Evolutionary conservation across 2,113 vertebrate species (phyloP).

Genomic region (Protobothrops mucrosquamatus): DNA sequence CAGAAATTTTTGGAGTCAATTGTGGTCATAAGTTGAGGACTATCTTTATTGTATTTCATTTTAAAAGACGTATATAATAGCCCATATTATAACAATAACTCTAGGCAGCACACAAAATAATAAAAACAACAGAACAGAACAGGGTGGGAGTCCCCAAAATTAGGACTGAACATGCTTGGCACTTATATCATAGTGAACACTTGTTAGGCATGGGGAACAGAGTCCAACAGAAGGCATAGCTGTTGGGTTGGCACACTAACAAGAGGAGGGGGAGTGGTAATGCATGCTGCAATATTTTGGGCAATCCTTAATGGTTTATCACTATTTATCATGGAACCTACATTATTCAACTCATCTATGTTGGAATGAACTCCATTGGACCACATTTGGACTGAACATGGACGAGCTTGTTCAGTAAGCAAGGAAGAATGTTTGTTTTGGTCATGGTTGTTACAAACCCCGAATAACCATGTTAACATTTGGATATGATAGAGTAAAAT

Average conservation of each 20-base stretch:
- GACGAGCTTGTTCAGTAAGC: not conserved
- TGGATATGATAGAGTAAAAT: not conserved
- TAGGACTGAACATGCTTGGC: not conserved
- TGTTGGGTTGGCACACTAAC: not conserved
- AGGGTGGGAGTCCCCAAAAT: not conserved
- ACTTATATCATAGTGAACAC: not conserved
- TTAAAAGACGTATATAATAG: not conserved
- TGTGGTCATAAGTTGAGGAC: too few relatives aligned
- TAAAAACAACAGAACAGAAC: not conserved
- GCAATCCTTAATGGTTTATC: not conserved
- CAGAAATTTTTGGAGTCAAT: too few relatives aligned
- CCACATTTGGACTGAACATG: not conserved
- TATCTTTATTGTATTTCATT: not conserved
- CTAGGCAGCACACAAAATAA: not conserved
- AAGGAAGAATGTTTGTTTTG: not conserved
- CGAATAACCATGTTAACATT: not conserved
- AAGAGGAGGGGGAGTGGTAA: too few relatives aligned
- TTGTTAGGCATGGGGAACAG: not conserved
- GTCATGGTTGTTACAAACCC: not conserved
- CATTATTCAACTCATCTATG: not conserved
- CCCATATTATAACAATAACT: not conserved
- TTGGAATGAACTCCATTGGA: not conserved
- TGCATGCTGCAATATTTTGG: not conserved
- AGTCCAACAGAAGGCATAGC: not conserved
- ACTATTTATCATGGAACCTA: not conserved